phyloP scores from a whole-genome alignment of 23 tunicate species.

The Halocynthia aurantium region DNA sequence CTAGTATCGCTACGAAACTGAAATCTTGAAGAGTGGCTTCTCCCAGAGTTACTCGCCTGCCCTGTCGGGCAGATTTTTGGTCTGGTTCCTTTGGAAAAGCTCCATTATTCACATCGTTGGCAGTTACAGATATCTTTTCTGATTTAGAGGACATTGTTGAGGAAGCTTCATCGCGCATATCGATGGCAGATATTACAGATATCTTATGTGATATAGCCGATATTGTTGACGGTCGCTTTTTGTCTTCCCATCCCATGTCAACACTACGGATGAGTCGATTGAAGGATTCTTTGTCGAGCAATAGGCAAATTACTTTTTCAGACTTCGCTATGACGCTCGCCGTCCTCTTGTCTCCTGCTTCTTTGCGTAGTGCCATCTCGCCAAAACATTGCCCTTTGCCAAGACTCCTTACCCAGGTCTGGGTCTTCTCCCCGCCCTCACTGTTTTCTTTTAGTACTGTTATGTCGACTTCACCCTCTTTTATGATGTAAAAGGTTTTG shows the following conservation, averaged over 20 bases:
- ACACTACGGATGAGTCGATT: conserved; percentile 70
- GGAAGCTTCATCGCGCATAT: not conserved
- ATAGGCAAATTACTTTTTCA: conserved; percentile 51
- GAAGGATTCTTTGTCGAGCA: conserved; percentile 79
- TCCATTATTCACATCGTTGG: no score
- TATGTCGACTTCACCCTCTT: conserved; percentile 83
- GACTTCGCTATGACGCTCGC: conserved; percentile 65
- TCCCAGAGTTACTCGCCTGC: conserved; percentile 30
- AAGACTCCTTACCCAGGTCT: conserved; percentile 40
- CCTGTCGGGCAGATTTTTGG: not conserved
- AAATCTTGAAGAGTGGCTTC: conserved; percentile 42
- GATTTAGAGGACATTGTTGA: not conserved
- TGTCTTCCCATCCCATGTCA: conserved; percentile 40
- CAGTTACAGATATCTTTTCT: no score
- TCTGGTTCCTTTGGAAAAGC: no score
- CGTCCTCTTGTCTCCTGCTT: conserved; percentile 45
- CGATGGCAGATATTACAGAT: not conserved
- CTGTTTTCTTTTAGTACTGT: conserved; percentile 36
- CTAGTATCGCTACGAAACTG: conserved; percentile 66
- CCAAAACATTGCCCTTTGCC: conserved; percentile 81
- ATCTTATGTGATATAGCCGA: no score
- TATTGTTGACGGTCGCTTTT: not conserved
- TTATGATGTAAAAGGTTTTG: conserved; percentile 83
- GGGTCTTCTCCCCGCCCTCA: conserved; percentile 30
- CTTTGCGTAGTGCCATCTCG: conserved; percentile 79